phyloP scores from a whole-genome alignment of 2,113 vertebrate genomes.

The Romanogobio albipinnatus region DNA sequence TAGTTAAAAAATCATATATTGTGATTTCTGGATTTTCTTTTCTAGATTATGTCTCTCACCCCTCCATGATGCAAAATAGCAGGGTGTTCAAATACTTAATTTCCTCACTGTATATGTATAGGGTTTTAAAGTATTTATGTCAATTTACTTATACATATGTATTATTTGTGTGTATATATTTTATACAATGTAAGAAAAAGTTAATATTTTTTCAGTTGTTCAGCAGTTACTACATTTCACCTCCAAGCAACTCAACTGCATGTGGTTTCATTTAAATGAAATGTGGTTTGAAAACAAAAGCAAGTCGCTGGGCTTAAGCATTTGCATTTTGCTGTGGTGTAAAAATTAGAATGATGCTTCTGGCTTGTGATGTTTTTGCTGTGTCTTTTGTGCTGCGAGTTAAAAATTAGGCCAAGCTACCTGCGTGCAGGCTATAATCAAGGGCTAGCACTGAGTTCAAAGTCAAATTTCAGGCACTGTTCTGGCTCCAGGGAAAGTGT shows the following conservation, averaged over 20 bases:
- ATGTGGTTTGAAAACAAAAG: constrained; percentile 9
- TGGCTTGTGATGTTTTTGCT: constrained; percentile 39
- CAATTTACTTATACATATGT: constrained; percentile 9
- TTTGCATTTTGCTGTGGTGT: constrained; percentile 46
- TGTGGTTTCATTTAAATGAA: constrained; percentile 1
- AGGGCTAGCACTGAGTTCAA: constrained; percentile 38
- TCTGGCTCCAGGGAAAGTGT: constrained; percentile 44
- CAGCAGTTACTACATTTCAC: constrained; percentile 1
- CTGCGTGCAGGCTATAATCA: constrained; percentile 3
- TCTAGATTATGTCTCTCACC: too few species aligned
- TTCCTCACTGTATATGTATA: too few species aligned
- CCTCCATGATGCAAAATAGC: too few species aligned
- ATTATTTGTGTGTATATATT: not conserved
- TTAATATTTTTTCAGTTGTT: not conserved
- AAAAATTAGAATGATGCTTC: constrained; percentile 49
- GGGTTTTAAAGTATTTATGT: not conserved
- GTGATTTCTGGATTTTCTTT: too few species aligned
- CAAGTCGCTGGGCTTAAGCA: not conserved
- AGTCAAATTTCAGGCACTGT: constrained; percentile 44
- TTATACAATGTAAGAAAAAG: constrained; percentile 5
- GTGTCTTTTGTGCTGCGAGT: constrained; percentile 23
- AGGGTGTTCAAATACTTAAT: too few species aligned
- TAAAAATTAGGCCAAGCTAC: constrained; percentile 46
- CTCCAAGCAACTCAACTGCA: not conserved
- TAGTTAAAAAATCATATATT: too few species aligned